Evolutionary conservation across 37 sponge, comb jelly and placozoan species (phyloP), one percentile per base, ranked within the genome.

Genomic region (Haliclona indistincta): DNA sequence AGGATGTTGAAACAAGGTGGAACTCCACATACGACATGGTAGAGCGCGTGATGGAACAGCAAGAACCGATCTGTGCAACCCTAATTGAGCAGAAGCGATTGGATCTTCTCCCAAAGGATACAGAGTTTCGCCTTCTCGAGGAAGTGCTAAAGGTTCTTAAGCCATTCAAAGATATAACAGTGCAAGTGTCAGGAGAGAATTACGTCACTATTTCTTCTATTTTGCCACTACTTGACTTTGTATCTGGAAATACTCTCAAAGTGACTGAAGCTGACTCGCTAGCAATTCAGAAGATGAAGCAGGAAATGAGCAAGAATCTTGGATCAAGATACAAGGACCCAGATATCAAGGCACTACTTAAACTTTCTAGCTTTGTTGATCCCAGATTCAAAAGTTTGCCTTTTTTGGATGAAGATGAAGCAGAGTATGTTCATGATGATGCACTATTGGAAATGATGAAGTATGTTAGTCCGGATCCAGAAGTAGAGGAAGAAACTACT

Each of bases 151-250:
- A 54, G 22, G 60, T 70, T 20, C 70, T 70, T 26, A 70, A 70
- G 33, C 70, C 70, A 26, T 70, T 70, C 52, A 70, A 70, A 45
- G 70, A 70, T 23, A 37, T 70, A 26, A 70, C 70, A 25, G 51
- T 33, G 26, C 44, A 43, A 1, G 29, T 70, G 47, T 70, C 70
- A 40, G 74, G 42, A 34, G 41, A 73, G 25, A 36, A 20, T 25
- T 73, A 82, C 56, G 68, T 66, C 49, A 82, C 83, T 40, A 63
- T 74, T 63, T 64, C 75, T 42, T 20, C 68, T 43, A n/a, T 61
- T 43, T 47, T 29, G 42, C 75, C 74, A 38, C 56, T 82, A 66
- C 64, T 56, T 41, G 56, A 82, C 73, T 65, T n/a, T n/a, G n/a
- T n/a, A n/a, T n/a, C n/a, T n/a, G n/a, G n/a, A n/a, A n/a, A n/a